A percentile compares a stretch with the other conserved stretches of the same genome.
Conservation (phyloP, 2,888 invertebrate genomes). For the Caenorhabditis uteleia region DNA sequence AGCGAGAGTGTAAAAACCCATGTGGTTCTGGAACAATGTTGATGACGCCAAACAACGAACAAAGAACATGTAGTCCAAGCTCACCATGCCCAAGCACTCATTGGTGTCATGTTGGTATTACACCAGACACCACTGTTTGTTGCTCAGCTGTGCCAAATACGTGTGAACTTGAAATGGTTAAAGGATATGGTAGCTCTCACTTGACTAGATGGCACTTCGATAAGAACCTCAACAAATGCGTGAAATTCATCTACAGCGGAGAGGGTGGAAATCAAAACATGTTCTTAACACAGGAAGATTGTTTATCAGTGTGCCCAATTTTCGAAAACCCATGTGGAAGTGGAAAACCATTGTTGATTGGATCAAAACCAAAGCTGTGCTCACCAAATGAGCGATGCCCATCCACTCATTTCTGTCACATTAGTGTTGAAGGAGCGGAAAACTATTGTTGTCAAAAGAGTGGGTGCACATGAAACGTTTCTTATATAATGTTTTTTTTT, state of each 20-base stretch:
- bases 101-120: constrained; percentile 68
- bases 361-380: constrained; percentile 48
- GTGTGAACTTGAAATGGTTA: constrained; percentile 52
- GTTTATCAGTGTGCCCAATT: constrained; percentile 60
- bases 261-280: constrained; percentile 68
- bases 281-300: constrained; percentile 66
- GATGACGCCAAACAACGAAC: constrained; percentile 51
- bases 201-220: constrained; percentile 54
- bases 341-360: constrained; percentile 55
- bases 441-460: constrained; percentile 68
- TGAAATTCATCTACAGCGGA: constrained; percentile 66
- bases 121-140: constrained; percentile 66
- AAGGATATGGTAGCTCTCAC: constrained; percentile 58
- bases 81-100: constrained; percentile 53
- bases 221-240: constrained; percentile 50
- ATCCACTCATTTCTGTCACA: constrained; percentile 68
- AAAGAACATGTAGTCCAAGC: constrained; percentile 54
- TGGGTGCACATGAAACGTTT: constrained; percentile 20
- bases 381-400: constrained; percentile 59
- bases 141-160: constrained; percentile 61
- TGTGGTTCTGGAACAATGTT: constrained; percentile 64
- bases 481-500: constrained; percentile 10
- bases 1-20: constrained; percentile 60
- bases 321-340: constrained; percentile 64
- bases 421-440: constrained; percentile 56